Evolutionary conservation across 2,888 invertebrate species (phyloP), one percentile per base, ranked within the genome.

Genomic region (Frankliniella fusca): DNA sequence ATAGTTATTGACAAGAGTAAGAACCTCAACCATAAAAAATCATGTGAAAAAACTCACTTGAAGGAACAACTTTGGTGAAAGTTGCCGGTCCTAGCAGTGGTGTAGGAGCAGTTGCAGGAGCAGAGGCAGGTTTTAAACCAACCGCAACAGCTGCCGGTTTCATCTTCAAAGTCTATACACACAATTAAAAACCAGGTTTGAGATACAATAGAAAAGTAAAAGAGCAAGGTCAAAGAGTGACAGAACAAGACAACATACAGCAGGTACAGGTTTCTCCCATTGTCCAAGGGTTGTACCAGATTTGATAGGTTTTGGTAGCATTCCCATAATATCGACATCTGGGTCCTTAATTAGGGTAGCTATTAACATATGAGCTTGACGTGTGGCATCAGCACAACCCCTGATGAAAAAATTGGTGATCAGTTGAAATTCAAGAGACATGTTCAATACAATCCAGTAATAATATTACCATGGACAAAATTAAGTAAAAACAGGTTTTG

Each of bases 271-370:
- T 87, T 92, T 91, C 85, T 92, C 91, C 91, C 91, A 92, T 48
- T 90, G 89, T 3, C 91, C 90, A 65, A 90, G 89, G 81, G 91
- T 89, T 61, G 90, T 89, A 65, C 91, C 88, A 80, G 91, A 89
- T 87, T 91, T 90, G 84, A 91, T 91, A 82, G 90, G 90, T 86
- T 93, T 92, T 82, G 95, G 94, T 87, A 97, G 88, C 90, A 97
- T 93, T 87, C 94, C 93, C 85, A 93, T 89, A 85, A 97, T 94
- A 88, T 97, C 97, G 3, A 95, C 95, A 85, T 99, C 98, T 9
- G 97, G 97, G 90, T 99, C 98, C 88, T 96, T 95, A 86, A 98
- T 96, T 86, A 99, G 91, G 15, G 96, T 93, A 80, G 95, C 93
- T 85, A 99, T 98, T 86, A 99, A 91, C 85, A 92, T 92, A 87